Percentiles rank a stretch among this genome's conserved stretches.
phyloP scores from a whole-genome alignment of 2,888 invertebrate species.

The Parochlus steinenii region DNA sequence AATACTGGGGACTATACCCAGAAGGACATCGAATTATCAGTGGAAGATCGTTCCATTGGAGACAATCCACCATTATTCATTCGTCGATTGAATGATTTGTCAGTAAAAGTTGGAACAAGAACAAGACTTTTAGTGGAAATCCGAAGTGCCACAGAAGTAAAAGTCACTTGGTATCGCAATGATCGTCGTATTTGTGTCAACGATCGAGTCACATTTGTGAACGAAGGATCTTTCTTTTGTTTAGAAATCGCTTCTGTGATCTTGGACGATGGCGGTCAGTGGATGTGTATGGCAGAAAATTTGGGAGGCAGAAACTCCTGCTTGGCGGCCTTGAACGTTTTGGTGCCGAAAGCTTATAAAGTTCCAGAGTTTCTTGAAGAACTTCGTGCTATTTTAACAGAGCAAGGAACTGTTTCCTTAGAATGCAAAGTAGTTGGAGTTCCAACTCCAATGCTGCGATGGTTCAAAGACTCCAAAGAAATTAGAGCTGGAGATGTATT shows the following conservation, averaged over 20 bases:
- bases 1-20: constrained; percentile 36
- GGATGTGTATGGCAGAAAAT: constrained; percentile 74
- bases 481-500: constrained; percentile 83
- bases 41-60: constrained; percentile 41
- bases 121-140: constrained; percentile 74
- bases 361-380: constrained; percentile 76
- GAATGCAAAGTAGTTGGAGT: constrained; percentile 85
- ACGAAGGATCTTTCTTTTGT: constrained; percentile 76
- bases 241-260: constrained; percentile 68
- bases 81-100: constrained; percentile 66
- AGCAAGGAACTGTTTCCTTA: constrained; percentile 75
- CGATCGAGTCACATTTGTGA: constrained; percentile 56
- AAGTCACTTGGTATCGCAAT: constrained; percentile 82
- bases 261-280: constrained; percentile 66
- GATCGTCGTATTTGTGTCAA: constrained; percentile 57
- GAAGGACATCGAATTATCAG: constrained; percentile 36
- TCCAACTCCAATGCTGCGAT: constrained; percentile 47
- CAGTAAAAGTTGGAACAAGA: constrained; percentile 78
- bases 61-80: constrained; percentile 70
- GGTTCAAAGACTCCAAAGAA: constrained; percentile 73
- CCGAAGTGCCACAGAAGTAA: constrained; percentile 54
- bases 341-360: constrained; percentile 79
- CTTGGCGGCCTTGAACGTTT: constrained; percentile 59
- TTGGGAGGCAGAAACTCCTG: constrained; percentile 56
- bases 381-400: constrained; percentile 63